Percentiles rank a stretch among this genome's conserved stretches.
Conservation (phyloP, 2,888 invertebrate species). For the Luffia ferchaultella region DNA sequence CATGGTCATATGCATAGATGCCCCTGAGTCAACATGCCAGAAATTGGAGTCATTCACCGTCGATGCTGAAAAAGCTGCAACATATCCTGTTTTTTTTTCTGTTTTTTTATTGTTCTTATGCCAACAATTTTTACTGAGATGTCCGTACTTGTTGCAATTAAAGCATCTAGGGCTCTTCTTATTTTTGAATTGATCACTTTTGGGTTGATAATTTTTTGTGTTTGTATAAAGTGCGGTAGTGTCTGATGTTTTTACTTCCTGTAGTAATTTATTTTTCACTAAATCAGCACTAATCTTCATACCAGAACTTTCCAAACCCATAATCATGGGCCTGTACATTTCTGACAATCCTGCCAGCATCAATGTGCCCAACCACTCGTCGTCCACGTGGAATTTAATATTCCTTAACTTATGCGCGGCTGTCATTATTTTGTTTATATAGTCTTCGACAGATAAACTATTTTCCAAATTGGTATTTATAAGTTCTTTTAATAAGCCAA, state of each 20-base stretch:
- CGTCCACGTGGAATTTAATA: conserved; percentile 12
- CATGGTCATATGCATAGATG: conserved; percentile 4
- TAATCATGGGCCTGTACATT: conserved; percentile 11
- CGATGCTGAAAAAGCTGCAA: not conserved
- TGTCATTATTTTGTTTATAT: conserved; percentile 11
- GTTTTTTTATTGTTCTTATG: not conserved
- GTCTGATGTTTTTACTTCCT: conserved; percentile 11
- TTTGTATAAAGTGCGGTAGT: conserved; percentile 10
- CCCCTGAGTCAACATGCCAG: not conserved
- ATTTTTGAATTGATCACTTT: too few species aligned
- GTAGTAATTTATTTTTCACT: conserved; percentile 13
- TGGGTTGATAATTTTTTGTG: not conserved
- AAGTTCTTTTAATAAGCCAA: conserved; percentile 13
- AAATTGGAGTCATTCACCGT: not conserved
- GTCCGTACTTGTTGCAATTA: not conserved
- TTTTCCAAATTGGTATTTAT: conserved; percentile 14
- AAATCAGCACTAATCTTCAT: conserved; percentile 12
- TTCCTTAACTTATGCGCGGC: conserved; percentile 12
- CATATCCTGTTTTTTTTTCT: not conserved
- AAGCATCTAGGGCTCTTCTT: not conserved
- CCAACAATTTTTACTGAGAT: not conserved
- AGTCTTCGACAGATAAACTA: conserved; percentile 11
- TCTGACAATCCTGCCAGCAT: conserved; percentile 16
- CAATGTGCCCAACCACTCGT: conserved; percentile 15
- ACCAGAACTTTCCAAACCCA: conserved; percentile 11